Evolutionary conservation across 2,888 invertebrate species (phyloP).

Genomic region (Frankliniella intonsa): DNA sequence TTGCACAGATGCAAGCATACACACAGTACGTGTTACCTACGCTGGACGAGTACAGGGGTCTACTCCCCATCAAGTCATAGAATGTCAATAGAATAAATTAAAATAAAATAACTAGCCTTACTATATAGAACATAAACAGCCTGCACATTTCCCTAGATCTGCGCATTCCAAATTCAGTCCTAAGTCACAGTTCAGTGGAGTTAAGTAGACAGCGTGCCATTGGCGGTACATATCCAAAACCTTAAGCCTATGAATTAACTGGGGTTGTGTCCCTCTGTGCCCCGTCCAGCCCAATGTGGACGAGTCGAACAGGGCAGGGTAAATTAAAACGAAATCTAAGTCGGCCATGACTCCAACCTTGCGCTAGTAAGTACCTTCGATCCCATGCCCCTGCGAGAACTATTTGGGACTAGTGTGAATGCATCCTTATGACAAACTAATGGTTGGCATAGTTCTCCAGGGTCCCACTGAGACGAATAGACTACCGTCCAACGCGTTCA

Average conservation of each 20-base stretch:
- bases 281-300: background rate
- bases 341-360: too few species aligned
- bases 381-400: background rate
- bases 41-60: too few species aligned
- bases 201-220: constrained; percentile 5
- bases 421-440: constrained; percentile 22
- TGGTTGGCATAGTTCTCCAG: constrained; percentile 5
- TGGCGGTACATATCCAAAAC: background rate
- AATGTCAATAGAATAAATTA: too few species aligned
- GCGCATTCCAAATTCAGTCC: background rate
- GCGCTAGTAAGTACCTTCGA: too few species aligned
- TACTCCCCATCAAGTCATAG: too few species aligned
- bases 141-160: background rate
- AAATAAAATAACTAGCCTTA: too few species aligned
- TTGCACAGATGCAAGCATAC: too few species aligned
- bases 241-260: background rate
- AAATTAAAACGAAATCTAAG: background rate
- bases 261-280: constrained; percentile 3
- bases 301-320: background rate
- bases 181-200: background rate
- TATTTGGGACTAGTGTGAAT: background rate
- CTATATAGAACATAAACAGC: background rate
- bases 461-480: too few species aligned
- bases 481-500: too few species aligned
- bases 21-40: too few species aligned